These are phyloP conservation scores for Chrysaora quinquecirrha DNA, from an alignment of 30 jellyfish, hydroid and myxozoan species.

Conservation along the genomic window DNA sequence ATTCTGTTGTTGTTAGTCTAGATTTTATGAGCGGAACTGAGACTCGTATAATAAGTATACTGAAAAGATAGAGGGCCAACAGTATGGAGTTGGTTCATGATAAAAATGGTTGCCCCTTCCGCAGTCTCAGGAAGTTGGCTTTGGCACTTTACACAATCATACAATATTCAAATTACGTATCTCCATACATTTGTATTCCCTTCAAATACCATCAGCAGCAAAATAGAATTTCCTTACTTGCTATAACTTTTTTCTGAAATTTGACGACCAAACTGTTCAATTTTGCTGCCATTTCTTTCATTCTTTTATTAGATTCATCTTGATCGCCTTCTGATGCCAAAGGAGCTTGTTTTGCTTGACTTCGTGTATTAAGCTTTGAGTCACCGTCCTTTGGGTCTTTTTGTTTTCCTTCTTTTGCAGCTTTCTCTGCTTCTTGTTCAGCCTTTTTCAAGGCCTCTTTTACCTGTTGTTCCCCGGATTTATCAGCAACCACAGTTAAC, in stretches of 20 bases:
- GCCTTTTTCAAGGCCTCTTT: slow-evolving; percentile 95
- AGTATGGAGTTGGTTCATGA: too few relatives aligned
- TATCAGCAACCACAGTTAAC: slow-evolving; percentile 92
- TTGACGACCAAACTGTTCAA: slow-evolving; percentile 79
- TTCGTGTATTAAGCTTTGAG: not conserved
- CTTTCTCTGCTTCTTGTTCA: slow-evolving; percentile 94
- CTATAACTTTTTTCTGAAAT: slow-evolving; percentile 86
- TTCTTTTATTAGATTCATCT: slow-evolving; percentile 88
- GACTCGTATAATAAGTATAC: too few relatives aligned
- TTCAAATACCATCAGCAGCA: too few relatives aligned
- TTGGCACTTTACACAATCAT: too few relatives aligned
- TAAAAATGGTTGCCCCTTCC: too few relatives aligned
- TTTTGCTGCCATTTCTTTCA: slow-evolving; percentile 96
- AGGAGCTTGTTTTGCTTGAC: slow-evolving; percentile 8
- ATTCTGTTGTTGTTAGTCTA: too few relatives aligned
- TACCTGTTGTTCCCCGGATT: slow-evolving; percentile 98
- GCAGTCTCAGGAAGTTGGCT: too few relatives aligned
- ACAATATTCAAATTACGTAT: too few relatives aligned
- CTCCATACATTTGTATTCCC: too few relatives aligned
- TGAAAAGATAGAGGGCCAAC: too few relatives aligned
- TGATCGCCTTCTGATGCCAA: slow-evolving; percentile 52
- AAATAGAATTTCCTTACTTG: slow-evolving; percentile 78
- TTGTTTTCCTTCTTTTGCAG: slow-evolving; percentile 72
- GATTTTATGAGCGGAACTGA: too few relatives aligned
- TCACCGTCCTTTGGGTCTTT: slow-evolving; percentile 26